Percentiles rank a stretch among this genome's conserved stretches.
Conservation (phyloP, 2,888 invertebrate species). For the Crocallis elinguaria region DNA sequence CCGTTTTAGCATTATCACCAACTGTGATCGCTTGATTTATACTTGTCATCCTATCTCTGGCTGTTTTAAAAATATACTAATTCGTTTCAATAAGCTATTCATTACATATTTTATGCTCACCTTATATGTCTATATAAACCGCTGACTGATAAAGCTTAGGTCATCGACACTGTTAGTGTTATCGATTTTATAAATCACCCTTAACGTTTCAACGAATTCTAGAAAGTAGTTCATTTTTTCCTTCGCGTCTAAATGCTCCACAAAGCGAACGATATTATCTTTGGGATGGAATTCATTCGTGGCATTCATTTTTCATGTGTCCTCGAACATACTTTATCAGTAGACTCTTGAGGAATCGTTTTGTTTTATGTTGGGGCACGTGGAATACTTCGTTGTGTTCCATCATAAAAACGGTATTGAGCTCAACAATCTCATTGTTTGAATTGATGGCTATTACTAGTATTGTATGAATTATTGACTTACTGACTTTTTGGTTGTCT, state of each 20-base stretch:
- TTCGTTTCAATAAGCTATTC: background rate
- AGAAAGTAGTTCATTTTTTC: conserved; percentile 29
- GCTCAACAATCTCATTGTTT: conserved; percentile 29
- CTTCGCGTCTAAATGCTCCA: conserved; percentile 14
- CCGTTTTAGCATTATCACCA: background rate
- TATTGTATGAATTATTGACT: conserved; percentile 17
- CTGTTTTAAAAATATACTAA: background rate
- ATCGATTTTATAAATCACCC: conserved; percentile 29
- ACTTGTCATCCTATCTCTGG: background rate
- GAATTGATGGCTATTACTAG: conserved; percentile 18
- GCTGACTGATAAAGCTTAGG: conserved; percentile 24
- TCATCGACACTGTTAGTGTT: conserved; percentile 41
- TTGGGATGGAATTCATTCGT: conserved; percentile 32
- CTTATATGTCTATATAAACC: background rate
- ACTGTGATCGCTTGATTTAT: background rate
- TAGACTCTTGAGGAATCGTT: conserved; percentile 32
- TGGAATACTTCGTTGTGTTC: conserved; percentile 29
- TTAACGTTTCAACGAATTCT: conserved; percentile 18
- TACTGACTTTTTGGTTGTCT: conserved; percentile 18
- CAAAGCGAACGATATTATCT: conserved; percentile 35
- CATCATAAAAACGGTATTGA: conserved; percentile 39
- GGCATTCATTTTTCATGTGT: conserved; percentile 39
- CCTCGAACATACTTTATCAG: conserved; percentile 35
- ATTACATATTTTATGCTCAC: background rate
- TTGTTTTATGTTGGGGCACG: conserved; percentile 35